Evolutionary conservation across 2,888 invertebrate species (phyloP).

Genomic region (Drosophila engyochracea): DNA sequence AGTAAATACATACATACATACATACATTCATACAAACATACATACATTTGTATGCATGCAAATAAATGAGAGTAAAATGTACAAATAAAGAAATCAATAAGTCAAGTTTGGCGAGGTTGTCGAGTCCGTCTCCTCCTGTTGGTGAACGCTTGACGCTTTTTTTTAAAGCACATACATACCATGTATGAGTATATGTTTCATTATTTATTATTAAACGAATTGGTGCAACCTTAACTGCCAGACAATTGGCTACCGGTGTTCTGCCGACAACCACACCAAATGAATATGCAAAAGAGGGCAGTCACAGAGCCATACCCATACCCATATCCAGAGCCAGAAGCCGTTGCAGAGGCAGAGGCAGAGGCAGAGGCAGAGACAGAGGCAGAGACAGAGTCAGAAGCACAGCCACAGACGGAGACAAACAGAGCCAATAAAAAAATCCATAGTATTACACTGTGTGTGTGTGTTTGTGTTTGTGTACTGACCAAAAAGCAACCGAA

Average conservation of each 20-base stretch:
- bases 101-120: slow-evolving; percentile 50
- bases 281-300: slow-evolving; percentile 75
- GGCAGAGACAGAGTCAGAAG: slow-evolving; percentile 13
- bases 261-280: slow-evolving; percentile 54
- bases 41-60: background rate
- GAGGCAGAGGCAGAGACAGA: slow-evolving; percentile 6
- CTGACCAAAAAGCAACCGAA: slow-evolving; percentile 42
- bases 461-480: slow-evolving; percentile 25
- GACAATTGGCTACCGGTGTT: slow-evolving; percentile 83
- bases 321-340: slow-evolving; percentile 21
- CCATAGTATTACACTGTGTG: background rate
- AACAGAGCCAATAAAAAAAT: slow-evolving; percentile 2
- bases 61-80: background rate
- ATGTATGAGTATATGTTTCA: slow-evolving; percentile 41
- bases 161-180: background rate
- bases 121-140: background rate
- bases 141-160: slow-evolving; percentile 2
- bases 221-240: slow-evolving; percentile 83
- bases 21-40: too few species aligned
- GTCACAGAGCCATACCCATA: slow-evolving; percentile 20
- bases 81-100: slow-evolving; percentile 73
- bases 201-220: slow-evolving; percentile 82
- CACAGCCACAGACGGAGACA: slow-evolving; percentile 47
- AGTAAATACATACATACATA: background rate
- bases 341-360: slow-evolving; percentile 10